Conservation (phyloP, 2,888 invertebrate species). For the Zhuqinia jingwanae region DNA sequence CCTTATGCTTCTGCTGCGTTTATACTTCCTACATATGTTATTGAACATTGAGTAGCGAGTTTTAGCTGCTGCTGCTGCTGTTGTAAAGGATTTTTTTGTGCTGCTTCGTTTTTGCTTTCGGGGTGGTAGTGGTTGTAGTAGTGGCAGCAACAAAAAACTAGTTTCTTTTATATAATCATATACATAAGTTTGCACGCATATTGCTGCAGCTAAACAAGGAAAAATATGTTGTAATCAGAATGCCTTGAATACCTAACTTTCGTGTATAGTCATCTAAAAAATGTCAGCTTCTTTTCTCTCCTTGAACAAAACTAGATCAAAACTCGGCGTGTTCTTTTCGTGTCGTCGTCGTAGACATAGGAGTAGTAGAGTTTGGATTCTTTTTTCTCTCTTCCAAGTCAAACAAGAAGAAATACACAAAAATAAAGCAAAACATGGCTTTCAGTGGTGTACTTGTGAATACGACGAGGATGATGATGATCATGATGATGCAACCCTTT, state of each 20-base stretch:
- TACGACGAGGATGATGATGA: too few relatives aligned
- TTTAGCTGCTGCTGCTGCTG: conserved; percentile 5
- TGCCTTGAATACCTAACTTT: conserved; percentile 39
- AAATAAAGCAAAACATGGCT: not conserved
- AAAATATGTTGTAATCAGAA: conserved; percentile 51
- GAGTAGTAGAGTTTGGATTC: not conserved
- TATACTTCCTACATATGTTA: not conserved
- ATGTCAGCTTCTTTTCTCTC: not conserved
- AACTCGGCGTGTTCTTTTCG: not conserved
- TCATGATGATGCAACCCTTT: conserved; percentile 14
- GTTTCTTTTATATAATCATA: conserved; percentile 27
- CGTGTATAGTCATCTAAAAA: not conserved
- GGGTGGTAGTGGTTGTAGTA: too few relatives aligned
- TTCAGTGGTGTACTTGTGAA: not conserved
- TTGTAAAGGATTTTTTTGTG: conserved; percentile 9
- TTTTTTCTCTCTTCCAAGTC: not conserved
- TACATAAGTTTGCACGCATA: too few relatives aligned
- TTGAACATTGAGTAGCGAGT: not conserved
- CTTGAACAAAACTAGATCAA: conserved; percentile 2
- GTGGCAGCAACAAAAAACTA: too few relatives aligned
- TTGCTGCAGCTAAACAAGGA: conserved; percentile 6
- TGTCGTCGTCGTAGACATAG: too few relatives aligned
- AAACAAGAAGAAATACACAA: conserved; percentile 1
- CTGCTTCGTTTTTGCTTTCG: too few relatives aligned
- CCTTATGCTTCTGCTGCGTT: conserved; percentile 13